Conservation (phyloP, 2,888 invertebrate species). For the Agrotis exclamationis region DNA sequence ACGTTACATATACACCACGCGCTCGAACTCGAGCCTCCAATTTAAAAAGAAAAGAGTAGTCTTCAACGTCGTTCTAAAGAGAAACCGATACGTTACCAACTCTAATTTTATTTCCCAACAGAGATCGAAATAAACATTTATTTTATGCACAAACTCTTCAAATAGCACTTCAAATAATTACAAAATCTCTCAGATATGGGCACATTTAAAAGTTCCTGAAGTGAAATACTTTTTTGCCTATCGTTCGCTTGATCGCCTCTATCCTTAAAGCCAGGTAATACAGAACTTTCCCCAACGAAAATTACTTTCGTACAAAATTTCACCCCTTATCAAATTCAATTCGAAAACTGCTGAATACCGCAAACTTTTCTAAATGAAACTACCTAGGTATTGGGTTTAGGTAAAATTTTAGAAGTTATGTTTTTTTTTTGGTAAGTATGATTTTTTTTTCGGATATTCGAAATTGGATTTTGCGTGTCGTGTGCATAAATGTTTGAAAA, state of each 20-base stretch:
- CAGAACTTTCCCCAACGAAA: conserved; percentile 72
- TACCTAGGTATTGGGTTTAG: conserved; percentile 70
- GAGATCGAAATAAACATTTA: conserved; percentile 35
- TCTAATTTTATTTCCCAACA: conserved; percentile 17
- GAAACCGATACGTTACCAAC: background rate
- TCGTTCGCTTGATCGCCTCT: conserved; percentile 70
- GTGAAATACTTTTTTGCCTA: conserved; percentile 69
- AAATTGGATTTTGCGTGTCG: conserved; percentile 28
- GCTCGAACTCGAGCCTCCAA: too few relatives aligned
- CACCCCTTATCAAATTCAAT: conserved; percentile 80
- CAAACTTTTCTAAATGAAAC: conserved; percentile 72
- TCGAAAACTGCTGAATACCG: conserved; percentile 72
- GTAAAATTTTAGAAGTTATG: conserved; percentile 63
- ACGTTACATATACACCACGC: too few relatives aligned
- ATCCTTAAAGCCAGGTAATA: conserved; percentile 74
- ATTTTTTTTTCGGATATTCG: conserved; percentile 35
- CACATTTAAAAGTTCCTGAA: conserved; percentile 55
- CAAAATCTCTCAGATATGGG: conserved; percentile 38
- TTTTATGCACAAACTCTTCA: conserved; percentile 41
- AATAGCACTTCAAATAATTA: conserved; percentile 53
- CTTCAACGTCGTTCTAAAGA: background rate
- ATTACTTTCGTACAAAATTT: conserved; percentile 77
- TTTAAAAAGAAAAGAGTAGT: background rate
- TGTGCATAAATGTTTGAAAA: conserved; percentile 1
- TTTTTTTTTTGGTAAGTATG: conserved; percentile 46